Base-by-base conservation (phyloP, 2,888 invertebrate genomes). In the Agyllia agylla region DNA sequence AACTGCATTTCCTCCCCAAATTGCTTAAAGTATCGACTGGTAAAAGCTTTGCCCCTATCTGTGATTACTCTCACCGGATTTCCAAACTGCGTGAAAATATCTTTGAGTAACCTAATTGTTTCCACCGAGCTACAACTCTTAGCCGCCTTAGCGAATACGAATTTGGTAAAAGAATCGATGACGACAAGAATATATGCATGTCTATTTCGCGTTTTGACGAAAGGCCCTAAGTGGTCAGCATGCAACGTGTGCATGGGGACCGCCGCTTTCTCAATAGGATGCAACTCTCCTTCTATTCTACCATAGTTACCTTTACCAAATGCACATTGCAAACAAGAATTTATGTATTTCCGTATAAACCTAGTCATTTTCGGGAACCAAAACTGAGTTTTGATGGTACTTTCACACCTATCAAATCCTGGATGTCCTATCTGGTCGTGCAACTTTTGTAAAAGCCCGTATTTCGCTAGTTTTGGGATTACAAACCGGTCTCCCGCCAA, bases 391-490 rank as follows among this genome's bases (percentile, higher is more conserved):
- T 93, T 93, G 13, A 96, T 91, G 70, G 91, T 86, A 24, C 93
- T 83, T 8, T 96, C 57, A 5, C 95, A 96, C 73, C 95, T 95
- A 15, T 96, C 96, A 0, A 95, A 75, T 0, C 94, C 96, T 86
- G 95, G 94, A 86, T 97, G 96, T 4, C 96, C 96, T 15, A 95
- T 87, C n/a, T 96, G 95, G 73, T 96, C 96, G 77, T 96, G 96
- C 64, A 94, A 84, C 57, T 89, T 91, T 27, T 88, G 89, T 31
- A 89, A 15, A 3, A 92, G 20, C 3, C 85, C 83, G 20, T 78
- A 92, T 17, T 88, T 85, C 2, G 89, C 90, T 24, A 81, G 57
- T 73, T 90, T 89, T 15, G 90, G 89, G 2, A 92, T 82, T 2
- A 91, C 85, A 31, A 87, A 84, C 0, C 86, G 82, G 3, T 83